These are phyloP conservation scores for Phoenoteleia sp. DNA, from an alignment of 2,888 invertebrate genomes.

Conservation along the genomic window DNA sequence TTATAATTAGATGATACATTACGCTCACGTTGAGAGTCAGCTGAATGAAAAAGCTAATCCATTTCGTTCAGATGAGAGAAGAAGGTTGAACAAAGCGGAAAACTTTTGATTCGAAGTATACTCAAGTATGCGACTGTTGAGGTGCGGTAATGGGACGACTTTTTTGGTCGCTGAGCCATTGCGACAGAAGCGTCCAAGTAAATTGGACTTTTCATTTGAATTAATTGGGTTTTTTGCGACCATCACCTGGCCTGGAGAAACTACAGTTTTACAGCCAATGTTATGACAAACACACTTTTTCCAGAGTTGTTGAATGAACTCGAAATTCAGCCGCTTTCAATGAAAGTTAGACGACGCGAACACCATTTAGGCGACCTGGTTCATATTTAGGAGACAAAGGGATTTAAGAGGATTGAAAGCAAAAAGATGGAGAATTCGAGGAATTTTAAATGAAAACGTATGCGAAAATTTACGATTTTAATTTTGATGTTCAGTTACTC, in stretches of 20 bases:
- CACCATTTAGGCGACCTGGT: background rate
- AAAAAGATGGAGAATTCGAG: slow-evolving; percentile 1
- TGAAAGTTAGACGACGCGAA: slow-evolving; percentile 30
- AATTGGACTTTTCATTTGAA: slow-evolving; percentile 32
- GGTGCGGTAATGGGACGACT: slow-evolving; percentile 6
- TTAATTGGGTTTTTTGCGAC: slow-evolving; percentile 32
- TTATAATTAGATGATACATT: slow-evolving; percentile 35
- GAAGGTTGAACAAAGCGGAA: background rate
- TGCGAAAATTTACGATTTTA: too few relatives aligned
- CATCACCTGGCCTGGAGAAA: background rate
- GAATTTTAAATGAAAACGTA: slow-evolving; percentile 20
- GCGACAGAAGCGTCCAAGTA: slow-evolving; percentile 16
- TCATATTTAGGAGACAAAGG: slow-evolving; percentile 22
- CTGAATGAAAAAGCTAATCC: background rate
- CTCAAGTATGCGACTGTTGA: background rate
- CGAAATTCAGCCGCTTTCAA: slow-evolving; percentile 9
- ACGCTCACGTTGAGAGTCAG: background rate
- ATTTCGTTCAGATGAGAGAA: background rate
- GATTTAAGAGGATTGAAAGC: slow-evolving; percentile 14
- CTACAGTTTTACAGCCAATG: slow-evolving; percentile 3
- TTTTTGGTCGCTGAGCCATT: slow-evolving; percentile 8
- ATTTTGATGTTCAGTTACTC: too few relatives aligned
- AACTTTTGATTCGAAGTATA: slow-evolving; percentile 15
- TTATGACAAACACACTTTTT: slow-evolving; percentile 43
- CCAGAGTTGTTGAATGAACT: background rate